Percentiles rank a stretch among this genome's conserved stretches.
phyloP scores from a whole-genome alignment of 2,113 vertebrate genomes.

The Taxidea taxus region DNA sequence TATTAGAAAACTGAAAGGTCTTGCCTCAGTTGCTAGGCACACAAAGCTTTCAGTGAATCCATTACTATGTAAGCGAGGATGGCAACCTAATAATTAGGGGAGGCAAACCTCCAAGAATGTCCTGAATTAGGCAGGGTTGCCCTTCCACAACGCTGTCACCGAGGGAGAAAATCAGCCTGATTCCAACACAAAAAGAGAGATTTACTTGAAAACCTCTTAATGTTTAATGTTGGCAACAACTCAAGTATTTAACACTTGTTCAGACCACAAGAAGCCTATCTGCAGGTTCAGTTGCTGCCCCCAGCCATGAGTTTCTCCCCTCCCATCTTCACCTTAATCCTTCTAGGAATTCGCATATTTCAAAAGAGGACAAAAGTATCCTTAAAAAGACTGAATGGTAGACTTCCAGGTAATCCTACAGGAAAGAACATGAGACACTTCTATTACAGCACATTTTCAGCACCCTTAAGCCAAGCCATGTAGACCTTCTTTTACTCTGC shows the following conservation, averaged over 20 bases:
- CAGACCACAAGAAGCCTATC: slow-evolving; percentile 21
- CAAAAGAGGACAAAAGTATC: slow-evolving; percentile 37
- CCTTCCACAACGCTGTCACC: background rate
- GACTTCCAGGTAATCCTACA: background rate
- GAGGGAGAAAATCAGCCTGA: background rate
- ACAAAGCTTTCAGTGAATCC: background rate
- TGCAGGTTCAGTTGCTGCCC: background rate
- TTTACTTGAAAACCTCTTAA: slow-evolving; percentile 43
- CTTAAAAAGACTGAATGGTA: background rate
- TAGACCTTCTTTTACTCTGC: background rate
- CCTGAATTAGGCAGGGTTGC: background rate
- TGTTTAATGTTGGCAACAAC: slow-evolving; percentile 18
- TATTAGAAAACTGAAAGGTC: background rate
- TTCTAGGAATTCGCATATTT: slow-evolving; percentile 55
- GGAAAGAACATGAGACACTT: background rate
- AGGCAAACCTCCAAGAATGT: background rate
- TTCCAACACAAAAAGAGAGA: slow-evolving; percentile 6
- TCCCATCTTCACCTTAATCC: slow-evolving; percentile 53
- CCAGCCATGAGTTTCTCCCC: background rate
- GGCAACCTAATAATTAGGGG: background rate
- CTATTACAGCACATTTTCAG: background rate
- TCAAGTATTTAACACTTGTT: slow-evolving; percentile 61
- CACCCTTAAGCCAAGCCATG: background rate
- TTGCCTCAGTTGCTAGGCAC: background rate
- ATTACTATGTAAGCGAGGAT: background rate